Evolutionary conservation across 2,888 invertebrate genomes (phyloP), one percentile per base, ranked within the genome.

Genomic region (Anoncus sp.): DNA sequence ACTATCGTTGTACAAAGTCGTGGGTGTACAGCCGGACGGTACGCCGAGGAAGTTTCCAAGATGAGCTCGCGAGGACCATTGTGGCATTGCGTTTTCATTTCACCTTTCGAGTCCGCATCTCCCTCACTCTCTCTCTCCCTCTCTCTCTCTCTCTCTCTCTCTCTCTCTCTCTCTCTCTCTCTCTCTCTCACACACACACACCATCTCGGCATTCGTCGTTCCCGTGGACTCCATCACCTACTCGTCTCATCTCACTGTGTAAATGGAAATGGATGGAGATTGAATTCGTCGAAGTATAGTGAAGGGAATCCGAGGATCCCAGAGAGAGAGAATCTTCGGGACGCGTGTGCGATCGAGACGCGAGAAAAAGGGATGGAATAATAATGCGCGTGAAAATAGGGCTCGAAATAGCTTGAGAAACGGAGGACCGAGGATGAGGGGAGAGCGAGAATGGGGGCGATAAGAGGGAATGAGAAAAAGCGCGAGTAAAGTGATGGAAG

Each of bases 261-360:
- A 83, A 83, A 83, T 83, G 83, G 83, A 83, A 83, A 83, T 81
- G 77, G 83, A 83, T 82, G 81, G 81, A 83, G 82, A 83, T 83
- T 82, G 83, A 83, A 82, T 82, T 81, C 79, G 77, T 78, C 69
- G 71, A 79, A 79, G 73, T 75, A 70, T 70, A 70, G 62, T 62
- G 38, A 27, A 70, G 51, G 49, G 62, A 71, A 60, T 53, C 62
- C 70, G 38, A 24, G 65, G 18, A 59, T 43, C 27, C 60, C 24
- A 22, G 35, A 53, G 24, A 49, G 51, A 16, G 65, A 24, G 59
- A 55, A 55, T 31, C 51, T 63, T 57, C 31, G 9, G 22, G 40
- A 16, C 51, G 63, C 27, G 49, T 35, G 63, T 49, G 49, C 31
- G 63, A 49, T 35, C 22, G 38, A 63, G 49, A 63, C 3, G 24